Base-by-base conservation (phyloP, 2,888 invertebrate species). In the Spisula solida region DNA sequence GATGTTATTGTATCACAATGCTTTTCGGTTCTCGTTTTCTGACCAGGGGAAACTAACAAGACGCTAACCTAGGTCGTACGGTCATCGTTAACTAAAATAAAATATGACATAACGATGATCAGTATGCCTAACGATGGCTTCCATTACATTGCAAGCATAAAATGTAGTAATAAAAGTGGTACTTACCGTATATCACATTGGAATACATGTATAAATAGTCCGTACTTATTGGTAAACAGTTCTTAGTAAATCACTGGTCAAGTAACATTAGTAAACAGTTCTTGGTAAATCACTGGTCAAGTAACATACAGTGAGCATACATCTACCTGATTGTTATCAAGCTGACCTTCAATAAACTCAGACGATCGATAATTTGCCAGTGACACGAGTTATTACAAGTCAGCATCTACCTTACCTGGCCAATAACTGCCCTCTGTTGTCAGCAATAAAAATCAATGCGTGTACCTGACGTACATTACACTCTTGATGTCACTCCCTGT, bases 381-480 rank as follows among this genome's bases (percentile, higher is more conserved):
- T 31, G 16, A 31, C 75, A 31, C 75, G 34, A 75, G 75, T 75
- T 75, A 75, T 14, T 75, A 75, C 16, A 34, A 34, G 31, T 25
- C 31, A 34, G 75, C 34, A 75, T 34, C 29, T 75, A 75, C 75
- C 75, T 75, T n/a, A n/a, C 4, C 41, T 41, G 75, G 34, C 75
- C 31, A 75, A 31, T 75, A 75, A 16, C 31, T 31, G 75, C 34
- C 75, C 16, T 34, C 18, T 31, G 75, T 18, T 34, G 75, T 31
- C 34, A 75, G 75, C 31, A 31, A 75, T 31, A 31, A 25, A 75
- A 75, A 75, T 75, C 75, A 75, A 75, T 75, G 75, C 0, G 25
- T 18, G 31, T 75, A 31, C 18, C 75, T 75, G 31, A 75, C 18
- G 31, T 12, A 75, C 75, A 41, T 41, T n/a, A 8, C 8, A 41